These are phyloP conservation scores for Ernsta delagoae DNA, from an alignment of 2,888 invertebrate species.

Conservation along the genomic window DNA sequence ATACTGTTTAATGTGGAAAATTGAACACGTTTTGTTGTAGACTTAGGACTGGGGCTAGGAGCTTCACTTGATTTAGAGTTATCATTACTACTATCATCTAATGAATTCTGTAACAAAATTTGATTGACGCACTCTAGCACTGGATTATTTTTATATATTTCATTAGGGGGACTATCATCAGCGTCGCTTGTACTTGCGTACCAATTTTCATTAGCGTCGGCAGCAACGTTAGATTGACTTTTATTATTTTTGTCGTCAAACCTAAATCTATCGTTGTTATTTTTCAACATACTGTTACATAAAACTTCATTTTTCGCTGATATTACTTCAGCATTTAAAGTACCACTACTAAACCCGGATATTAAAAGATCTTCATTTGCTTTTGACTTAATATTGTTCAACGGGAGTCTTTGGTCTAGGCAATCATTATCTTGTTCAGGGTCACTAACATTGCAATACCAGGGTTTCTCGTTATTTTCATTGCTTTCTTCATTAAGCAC, in stretches of 20 bases:
- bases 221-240: conserved; percentile 56
- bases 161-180: conserved; percentile 89
- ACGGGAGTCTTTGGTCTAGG: conserved; percentile 63
- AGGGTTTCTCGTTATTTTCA: conserved; percentile 78
- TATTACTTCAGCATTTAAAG: conserved; percentile 64
- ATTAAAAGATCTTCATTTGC: conserved; percentile 70
- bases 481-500: conserved; percentile 71
- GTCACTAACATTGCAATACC: conserved; percentile 82
- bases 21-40: conserved; percentile 84
- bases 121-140: conserved; percentile 95
- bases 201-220: conserved; percentile 89
- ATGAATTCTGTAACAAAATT: conserved; percentile 90
- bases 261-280: conserved; percentile 61
- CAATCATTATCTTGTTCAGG: conserved; percentile 77
- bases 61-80: conserved; percentile 78
- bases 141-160: conserved; percentile 91
- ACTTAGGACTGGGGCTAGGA: conserved; percentile 79
- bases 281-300: conserved; percentile 68
- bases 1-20: conserved; percentile 87
- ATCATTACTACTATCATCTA: conserved; percentile 84
- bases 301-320: conserved; percentile 77
- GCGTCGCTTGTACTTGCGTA: conserved; percentile 92
- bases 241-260: conserved; percentile 73
- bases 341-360: conserved; percentile 59
- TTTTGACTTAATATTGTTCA: conserved; percentile 65